Percentiles rank a stretch among this genome's conserved stretches.
These are phyloP conservation scores for Aramus guarauna DNA, from an alignment of 2,113 vertebrate genomes.

Conservation along the genomic window DNA sequence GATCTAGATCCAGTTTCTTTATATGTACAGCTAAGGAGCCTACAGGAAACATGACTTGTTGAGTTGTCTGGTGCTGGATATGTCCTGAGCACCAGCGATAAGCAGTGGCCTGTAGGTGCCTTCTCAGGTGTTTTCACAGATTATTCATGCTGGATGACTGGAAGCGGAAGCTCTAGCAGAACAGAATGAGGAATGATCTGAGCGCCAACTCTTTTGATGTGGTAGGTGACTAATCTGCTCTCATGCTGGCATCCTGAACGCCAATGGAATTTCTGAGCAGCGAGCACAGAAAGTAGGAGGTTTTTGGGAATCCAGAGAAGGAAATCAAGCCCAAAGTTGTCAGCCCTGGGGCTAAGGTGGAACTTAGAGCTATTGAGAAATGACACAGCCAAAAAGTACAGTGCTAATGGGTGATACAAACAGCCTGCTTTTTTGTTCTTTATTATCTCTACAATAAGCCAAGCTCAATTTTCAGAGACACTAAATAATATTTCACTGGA, in stretches of 20 bases:
- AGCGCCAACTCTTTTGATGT: background rate
- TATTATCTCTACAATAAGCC: background rate
- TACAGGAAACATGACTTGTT: background rate
- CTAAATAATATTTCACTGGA: background rate
- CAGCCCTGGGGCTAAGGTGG: background rate
- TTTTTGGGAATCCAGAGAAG: background rate
- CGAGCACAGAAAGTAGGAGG: background rate
- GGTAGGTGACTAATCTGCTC: background rate
- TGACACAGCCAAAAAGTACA: background rate
- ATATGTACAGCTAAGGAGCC: background rate
- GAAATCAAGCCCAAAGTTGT: background rate
- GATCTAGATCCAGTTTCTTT: background rate
- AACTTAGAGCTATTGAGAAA: background rate
- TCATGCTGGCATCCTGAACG: background rate
- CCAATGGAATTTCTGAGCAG: slow-evolving; percentile 17
- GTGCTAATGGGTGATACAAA: background rate
- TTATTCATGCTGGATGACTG: background rate
- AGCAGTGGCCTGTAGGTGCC: background rate
- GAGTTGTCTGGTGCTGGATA: background rate
- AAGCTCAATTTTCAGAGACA: background rate
- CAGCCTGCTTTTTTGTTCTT: background rate
- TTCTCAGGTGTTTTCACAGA: background rate
- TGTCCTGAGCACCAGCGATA: background rate
- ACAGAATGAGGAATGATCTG: background rate
- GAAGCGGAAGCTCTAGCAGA: background rate